Evolutionary conservation across 2,797 vertebrate genomes (phyloP).

Genomic region (Tenualosa thibaudeaui): DNA sequence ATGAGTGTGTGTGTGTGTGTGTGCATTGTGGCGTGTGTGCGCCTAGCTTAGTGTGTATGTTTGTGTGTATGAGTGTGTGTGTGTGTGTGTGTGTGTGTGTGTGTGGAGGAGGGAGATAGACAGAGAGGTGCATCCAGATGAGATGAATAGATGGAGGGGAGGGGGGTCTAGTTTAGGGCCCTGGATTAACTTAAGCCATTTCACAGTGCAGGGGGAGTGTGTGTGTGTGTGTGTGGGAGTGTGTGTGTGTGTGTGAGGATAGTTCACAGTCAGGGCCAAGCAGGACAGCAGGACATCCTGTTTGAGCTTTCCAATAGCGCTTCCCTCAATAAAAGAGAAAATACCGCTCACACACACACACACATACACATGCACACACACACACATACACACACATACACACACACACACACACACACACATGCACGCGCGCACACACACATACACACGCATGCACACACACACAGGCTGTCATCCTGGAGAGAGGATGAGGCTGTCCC

Average conservation of each 20-base stretch:
- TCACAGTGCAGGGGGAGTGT: constrained; percentile 33
- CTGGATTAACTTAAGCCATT: constrained; percentile 74
- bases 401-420: constrained; percentile 66
- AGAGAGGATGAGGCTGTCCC: constrained; percentile 70
- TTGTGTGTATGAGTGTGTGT: not conserved
- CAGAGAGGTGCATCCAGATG: not conserved
- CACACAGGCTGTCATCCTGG: constrained; percentile 84
- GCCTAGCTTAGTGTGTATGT: not conserved
- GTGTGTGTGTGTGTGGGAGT: constrained; percentile 32
- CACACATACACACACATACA: too few species aligned
- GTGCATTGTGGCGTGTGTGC: too few species aligned
- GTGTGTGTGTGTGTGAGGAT: constrained; percentile 17
- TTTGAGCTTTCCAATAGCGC: constrained; percentile 80
- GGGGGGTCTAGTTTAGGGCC: constrained; percentile 51
- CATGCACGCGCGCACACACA: constrained; percentile 59
- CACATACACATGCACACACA: constrained; percentile 72
- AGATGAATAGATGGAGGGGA: constrained; percentile 34
- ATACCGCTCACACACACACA: constrained; percentile 78
- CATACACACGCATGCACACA: constrained; percentile 73
- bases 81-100: not conserved
- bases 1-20: not conserved
- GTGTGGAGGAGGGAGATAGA: not conserved
- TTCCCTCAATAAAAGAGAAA: constrained; percentile 75
- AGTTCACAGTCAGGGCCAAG: constrained; percentile 71
- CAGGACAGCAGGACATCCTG: constrained; percentile 79